Conservation (phyloP, 2,113 vertebrate species). For the Microtus montanus region DNA sequence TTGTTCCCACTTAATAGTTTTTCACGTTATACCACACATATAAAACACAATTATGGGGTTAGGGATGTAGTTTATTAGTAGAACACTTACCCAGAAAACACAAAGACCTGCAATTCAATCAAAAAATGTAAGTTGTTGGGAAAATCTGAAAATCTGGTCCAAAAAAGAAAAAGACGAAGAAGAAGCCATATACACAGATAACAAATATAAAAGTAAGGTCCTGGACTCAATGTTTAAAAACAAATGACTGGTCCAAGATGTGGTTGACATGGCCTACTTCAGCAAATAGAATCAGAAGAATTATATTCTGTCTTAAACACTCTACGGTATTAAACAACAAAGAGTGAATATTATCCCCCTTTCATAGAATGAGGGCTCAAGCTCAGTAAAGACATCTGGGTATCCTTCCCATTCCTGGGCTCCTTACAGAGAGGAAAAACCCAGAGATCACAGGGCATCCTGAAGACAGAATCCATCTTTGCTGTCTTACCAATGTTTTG, state of each 20-base stretch:
- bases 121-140: no score
- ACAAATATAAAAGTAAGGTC: not conserved
- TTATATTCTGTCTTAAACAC: not conserved
- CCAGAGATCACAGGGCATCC: not conserved
- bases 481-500: not conserved
- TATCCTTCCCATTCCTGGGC: not conserved
- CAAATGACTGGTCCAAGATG: not conserved
- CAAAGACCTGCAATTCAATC: not conserved
- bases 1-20: not conserved
- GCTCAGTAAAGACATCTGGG: not conserved
- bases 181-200: not conserved
- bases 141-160: no score
- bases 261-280: not conserved
- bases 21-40: not conserved
- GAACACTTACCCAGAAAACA: not conserved
- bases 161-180: no score
- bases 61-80: not conserved
- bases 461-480: not conserved
- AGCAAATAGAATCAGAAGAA: constrained; percentile 35
- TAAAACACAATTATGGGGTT: not conserved
- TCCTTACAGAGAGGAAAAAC: not conserved
- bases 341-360: not conserved
- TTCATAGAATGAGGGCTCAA: not conserved
- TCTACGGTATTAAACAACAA: not conserved
- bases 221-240: not conserved